Percentiles rank a stretch among this genome's conserved stretches.
These are phyloP conservation scores for Thermophis baileyi DNA, from an alignment of 2,113 vertebrate genomes.

Conservation along the genomic window DNA sequence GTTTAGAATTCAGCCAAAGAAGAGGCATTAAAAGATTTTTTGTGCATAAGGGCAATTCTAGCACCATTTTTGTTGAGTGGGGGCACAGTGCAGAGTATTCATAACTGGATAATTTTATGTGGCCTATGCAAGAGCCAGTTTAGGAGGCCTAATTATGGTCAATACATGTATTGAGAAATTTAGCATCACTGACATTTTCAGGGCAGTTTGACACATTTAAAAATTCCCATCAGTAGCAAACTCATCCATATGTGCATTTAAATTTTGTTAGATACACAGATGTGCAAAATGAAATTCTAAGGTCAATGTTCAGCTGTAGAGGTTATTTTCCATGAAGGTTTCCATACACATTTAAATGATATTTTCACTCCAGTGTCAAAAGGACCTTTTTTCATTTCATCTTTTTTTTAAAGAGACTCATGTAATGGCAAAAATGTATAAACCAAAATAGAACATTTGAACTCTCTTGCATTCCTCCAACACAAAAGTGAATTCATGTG, in stretches of 20 bases:
- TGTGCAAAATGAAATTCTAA: neutral
- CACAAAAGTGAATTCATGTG: neutral
- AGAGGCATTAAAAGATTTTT: neutral
- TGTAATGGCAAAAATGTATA: neutral
- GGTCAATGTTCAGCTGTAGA: neutral
- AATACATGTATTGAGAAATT: neutral
- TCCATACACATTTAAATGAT: neutral
- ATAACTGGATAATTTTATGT: neutral
- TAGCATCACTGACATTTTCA: constrained; percentile 8
- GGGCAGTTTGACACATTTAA: neutral
- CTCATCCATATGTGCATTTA: constrained; percentile 3
- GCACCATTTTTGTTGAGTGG: neutral
- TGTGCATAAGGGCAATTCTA: neutral
- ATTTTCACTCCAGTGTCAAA: neutral
- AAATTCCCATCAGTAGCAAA: neutral
- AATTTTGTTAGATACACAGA: neutral
- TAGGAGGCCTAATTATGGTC: neutral
- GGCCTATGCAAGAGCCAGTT: neutral
- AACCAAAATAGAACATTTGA: too few relatives aligned
- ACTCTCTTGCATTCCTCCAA: neutral
- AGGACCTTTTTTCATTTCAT: neutral
- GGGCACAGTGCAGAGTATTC: neutral
- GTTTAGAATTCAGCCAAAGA: neutral
- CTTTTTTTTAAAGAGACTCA: neutral
- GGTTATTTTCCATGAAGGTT: neutral